Conservation (phyloP, 2,888 invertebrate species). For the Pycnomerus fuliginosus region DNA sequence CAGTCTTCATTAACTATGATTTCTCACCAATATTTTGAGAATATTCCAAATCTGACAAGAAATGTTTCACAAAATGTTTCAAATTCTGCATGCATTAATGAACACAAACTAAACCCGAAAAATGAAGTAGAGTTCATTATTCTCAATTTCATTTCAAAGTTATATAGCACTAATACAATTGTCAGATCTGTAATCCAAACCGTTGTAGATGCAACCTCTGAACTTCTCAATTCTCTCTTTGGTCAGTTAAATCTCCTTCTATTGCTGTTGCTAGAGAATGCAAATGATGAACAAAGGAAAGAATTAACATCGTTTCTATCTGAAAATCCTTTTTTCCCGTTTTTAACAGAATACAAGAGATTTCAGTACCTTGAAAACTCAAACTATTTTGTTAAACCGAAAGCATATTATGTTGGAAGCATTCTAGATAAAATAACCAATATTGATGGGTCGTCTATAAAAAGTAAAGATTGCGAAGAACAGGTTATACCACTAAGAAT, state of each 20-base stretch:
- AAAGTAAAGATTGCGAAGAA: not conserved
- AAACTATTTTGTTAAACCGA: not conserved
- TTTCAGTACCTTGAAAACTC: not conserved
- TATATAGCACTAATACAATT: not conserved
- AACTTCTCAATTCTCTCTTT: no score
- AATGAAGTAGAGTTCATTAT: no score
- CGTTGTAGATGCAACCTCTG: not conserved
- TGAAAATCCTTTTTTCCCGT: no score
- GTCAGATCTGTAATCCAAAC: not conserved
- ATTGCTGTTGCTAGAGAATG: not conserved
- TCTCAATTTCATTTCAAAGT: no score
- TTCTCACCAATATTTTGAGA: no score
- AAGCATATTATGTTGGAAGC: not conserved
- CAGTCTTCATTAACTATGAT: no score
- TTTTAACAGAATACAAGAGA: not conserved
- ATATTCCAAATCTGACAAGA: no score
- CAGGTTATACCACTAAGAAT: not conserved
- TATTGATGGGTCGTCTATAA: not conserved
- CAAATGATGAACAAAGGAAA: not conserved
- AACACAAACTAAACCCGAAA: no score
- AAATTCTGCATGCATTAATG: no score
- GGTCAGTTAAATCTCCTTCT: no score
- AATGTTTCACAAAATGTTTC: no score
- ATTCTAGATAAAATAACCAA: not conserved
- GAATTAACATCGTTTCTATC: not conserved